Base-by-base conservation (phyloP, 2,888 invertebrate species). In the Sclerodermus sp. region DNA sequence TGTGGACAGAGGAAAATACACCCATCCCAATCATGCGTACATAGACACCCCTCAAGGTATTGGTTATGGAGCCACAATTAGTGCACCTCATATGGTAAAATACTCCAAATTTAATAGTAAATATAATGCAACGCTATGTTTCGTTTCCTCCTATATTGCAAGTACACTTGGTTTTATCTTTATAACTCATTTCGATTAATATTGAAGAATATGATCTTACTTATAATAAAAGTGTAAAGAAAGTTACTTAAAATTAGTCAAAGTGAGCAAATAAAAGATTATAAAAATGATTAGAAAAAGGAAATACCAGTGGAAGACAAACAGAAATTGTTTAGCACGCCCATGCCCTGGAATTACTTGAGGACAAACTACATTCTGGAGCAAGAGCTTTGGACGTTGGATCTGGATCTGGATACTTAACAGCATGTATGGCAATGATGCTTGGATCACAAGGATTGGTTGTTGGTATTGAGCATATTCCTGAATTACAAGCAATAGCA, bases 41-140 rank as follows among this genome's bases (percentile, higher is more conserved):
- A 85, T 88, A 77, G 96, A 97, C 80, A 85, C 91, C 9, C 96
- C 96, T 0, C 95, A 96, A 77, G 84, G 90, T 43, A 98, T 99
- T 73, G 97, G 98, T 41, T 96, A 85, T 76, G 90, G 92, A 18
- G 97, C 95, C 4, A 97, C 96, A 0, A 96, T 97, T 55, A 93
- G 93, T 79, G 96, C 96, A 31, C 96, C 96, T 10, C 96, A 96
- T 76, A 97, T 97, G 96, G 93, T 93, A 80, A 74, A 42, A 1
- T 45, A 5, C 8, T 23, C 8, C 23, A 0, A 46, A 46, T 40
- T 12, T 14, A 13, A 32, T 16, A 13, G 13, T 42, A 16, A 29
- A 29, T 23, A 10, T 9, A 13, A 39, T 39, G 5, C 10, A 34
- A 23, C 8, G 8, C 10, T 42, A 40, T 23, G n/a, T 39, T 31